Percentiles rank a stretch among this genome's conserved stretches.
Conservation (phyloP, 2,888 invertebrate species). For the Stegophylla sp. region DNA sequence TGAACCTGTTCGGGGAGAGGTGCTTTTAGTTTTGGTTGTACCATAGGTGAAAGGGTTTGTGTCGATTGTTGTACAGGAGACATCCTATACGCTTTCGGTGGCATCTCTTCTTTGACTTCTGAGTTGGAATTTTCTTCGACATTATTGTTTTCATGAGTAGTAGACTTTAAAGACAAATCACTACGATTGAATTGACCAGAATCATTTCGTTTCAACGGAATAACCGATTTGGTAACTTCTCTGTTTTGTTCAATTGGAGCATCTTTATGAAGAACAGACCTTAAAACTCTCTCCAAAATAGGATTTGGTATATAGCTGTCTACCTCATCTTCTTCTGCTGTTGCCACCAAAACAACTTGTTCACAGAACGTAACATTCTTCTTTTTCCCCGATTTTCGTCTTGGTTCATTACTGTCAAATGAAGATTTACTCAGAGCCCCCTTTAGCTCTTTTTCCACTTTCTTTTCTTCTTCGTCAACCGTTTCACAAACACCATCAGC, state of each 20-base stretch:
- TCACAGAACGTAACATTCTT: conserved; percentile 95
- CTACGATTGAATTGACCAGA: conserved; percentile 61
- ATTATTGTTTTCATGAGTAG: conserved; percentile 23
- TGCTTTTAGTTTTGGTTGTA: conserved; percentile 45
- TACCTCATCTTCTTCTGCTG: conserved; percentile 89
- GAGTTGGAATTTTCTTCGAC: conserved; percentile 19
- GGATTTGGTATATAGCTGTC: conserved; percentile 91
- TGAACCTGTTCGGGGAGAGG: conserved; percentile 41
- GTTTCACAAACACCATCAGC: conserved; percentile 49
- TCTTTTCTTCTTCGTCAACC: conserved; percentile 37
- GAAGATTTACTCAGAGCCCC: conserved; percentile 34
- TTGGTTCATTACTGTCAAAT: conserved; percentile 61
- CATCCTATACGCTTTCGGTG: conserved; percentile 30
- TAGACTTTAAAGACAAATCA: conserved; percentile 57
- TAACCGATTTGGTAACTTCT: conserved; percentile 64
- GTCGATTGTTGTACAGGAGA: conserved; percentile 35
- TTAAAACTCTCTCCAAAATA: conserved; percentile 82
- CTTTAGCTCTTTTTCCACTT: conserved; percentile 54
- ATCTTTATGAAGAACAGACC: conserved; percentile 80
- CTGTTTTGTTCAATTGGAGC: conserved; percentile 67
- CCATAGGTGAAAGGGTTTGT: conserved; percentile 18
- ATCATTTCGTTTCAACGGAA: conserved; percentile 63
- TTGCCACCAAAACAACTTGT: conserved; percentile 89
- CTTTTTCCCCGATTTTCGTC: conserved; percentile 76
- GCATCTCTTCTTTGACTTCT: conserved; percentile 33